Base-by-base conservation (phyloP, 2,797 vertebrate species). In the Lutjanus campechanus region DNA sequence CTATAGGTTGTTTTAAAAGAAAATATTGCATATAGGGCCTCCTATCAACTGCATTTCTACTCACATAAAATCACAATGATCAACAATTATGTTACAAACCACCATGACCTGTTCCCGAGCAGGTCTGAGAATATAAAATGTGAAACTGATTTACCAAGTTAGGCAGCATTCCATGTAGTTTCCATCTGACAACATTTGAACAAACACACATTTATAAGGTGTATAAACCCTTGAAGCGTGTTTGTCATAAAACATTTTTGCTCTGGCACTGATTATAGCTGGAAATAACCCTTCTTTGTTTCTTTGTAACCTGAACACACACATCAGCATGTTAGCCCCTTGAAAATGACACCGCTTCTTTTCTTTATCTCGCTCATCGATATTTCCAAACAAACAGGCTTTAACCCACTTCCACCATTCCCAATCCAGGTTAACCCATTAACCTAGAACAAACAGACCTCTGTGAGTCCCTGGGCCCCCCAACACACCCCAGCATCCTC, bases 391-490 rank as follows among this genome's bases (percentile, higher is more conserved):
- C 77, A 87, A 88, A 76, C 62, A 25, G 51, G 36, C 69, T 89
- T 58, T 72, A 83, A 85, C 63, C 71, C 60, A 82, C 80, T 84
- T 93, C 82, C 77, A 87, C 65, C 40, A 61, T 89, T 81, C 82
- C 65, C 53, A 22, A 77, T 82, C 59, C 77, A 90, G 85, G 76
- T 81, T 87, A 87, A 91, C 76, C 79, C 88, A 84, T 86, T 91
- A 89, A 81, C 77, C 79, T 54, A 84, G 69, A 86, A 89, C 85
- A 92, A 93, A 88, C 83, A 90, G 71, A 75, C 74, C 84, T 85
- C 85, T 92, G 83, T 82, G 79, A 82, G 59, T 83, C 63, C 49
- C 43, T n/a, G 19, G n/a, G 43, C 20, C 55, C 2, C 50, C 9
- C 40, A 53, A 53, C n/a, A 10, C 46, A 77, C 71, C 68, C 81